phyloP scores from a whole-genome alignment of 2,797 vertebrate genomes.

The Odontamblyopus rebecca region DNA sequence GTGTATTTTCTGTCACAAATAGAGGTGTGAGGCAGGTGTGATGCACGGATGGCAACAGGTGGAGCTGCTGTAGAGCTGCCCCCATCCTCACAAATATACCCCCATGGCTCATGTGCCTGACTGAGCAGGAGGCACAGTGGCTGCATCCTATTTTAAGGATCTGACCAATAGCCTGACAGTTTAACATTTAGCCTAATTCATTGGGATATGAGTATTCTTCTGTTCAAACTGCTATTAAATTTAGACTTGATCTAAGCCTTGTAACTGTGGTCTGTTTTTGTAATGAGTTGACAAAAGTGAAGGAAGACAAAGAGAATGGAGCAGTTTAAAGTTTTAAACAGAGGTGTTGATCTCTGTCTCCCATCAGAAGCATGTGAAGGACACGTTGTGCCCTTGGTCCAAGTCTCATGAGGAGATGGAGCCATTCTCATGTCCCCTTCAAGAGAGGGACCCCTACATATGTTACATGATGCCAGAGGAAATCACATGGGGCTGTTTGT shows the following conservation, averaged over 20 bases:
- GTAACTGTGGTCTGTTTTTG: not conserved
- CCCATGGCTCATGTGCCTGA: constrained; percentile 75
- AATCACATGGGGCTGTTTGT: constrained; percentile 22
- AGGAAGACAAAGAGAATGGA: constrained; percentile 11
- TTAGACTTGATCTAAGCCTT: not conserved
- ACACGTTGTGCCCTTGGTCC: constrained; percentile 55
- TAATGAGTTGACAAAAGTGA: constrained; percentile 11
- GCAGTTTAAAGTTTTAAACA: constrained; percentile 40
- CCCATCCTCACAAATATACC: constrained; percentile 73
- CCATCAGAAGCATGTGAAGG: constrained; percentile 47
- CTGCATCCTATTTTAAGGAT: constrained; percentile 69
- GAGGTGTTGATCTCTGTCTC: constrained; percentile 60
- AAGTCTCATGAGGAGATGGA: constrained; percentile 39
- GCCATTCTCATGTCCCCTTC: constrained; percentile 34
- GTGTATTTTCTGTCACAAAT: not conserved
- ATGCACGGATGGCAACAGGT: constrained; percentile 73
- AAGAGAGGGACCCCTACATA: constrained; percentile 61
- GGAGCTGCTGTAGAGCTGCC: constrained; percentile 51
- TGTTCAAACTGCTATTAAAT: not conserved
- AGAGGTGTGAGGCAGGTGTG: constrained; percentile 33
- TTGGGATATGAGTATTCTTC: constrained; percentile 1
- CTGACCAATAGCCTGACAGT: constrained; percentile 47
- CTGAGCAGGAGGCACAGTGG: constrained; percentile 56
- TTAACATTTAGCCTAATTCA: constrained; percentile 8
- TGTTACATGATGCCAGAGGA: constrained; percentile 36